Evolutionary conservation across 2,113 vertebrate species (phyloP), one percentile per base, ranked within the genome.

Genomic region (Eptesicus fuscus): DNA sequence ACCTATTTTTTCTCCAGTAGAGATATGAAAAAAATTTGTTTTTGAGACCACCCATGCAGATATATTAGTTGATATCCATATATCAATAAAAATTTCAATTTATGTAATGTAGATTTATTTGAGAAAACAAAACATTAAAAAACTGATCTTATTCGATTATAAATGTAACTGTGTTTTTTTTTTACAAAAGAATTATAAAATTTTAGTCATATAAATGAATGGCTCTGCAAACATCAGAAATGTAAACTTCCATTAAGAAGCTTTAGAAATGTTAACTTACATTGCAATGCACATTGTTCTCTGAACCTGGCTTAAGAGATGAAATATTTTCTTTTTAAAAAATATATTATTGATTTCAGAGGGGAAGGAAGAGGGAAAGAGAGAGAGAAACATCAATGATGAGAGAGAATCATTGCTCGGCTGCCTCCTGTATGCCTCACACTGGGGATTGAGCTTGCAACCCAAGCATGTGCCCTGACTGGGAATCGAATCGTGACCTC

Each of bases 31-130:
- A n/a, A 59, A 17, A 51, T 74, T 37, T 37, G 4, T 59, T 90
- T 88, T 88, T 82, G 40, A 94, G 35, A 69, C 10, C 42, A 76
- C 9, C 61, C 17, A 59, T 61, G 42, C 9, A 59, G 83, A 90
- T 92, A 82, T 89, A 89, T 85, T 76, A 88, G 5, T 47, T 71
- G 59, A 71, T 25, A 74, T 90, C 4, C n/a, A 69, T 2, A 30
- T 90, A 90, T 47, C 25, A 82, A 28, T 90, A 89, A 92, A 95
- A 93, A 61, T 84, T 79, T 74, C 22, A 63, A 22, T 96, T 91
- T 93, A 28, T 69, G 93, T 86, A 59, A 83, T 86, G 90, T 90
- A 37, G 14, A 59, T 40, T 95, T 78, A 78, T 71, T 95, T 67
- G 14, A 88, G 47, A 17, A 67, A 90, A 16, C 17, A 84, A 91